Base-by-base conservation (phyloP, 2,888 invertebrate species). In the Chymomyza caudatula region DNA sequence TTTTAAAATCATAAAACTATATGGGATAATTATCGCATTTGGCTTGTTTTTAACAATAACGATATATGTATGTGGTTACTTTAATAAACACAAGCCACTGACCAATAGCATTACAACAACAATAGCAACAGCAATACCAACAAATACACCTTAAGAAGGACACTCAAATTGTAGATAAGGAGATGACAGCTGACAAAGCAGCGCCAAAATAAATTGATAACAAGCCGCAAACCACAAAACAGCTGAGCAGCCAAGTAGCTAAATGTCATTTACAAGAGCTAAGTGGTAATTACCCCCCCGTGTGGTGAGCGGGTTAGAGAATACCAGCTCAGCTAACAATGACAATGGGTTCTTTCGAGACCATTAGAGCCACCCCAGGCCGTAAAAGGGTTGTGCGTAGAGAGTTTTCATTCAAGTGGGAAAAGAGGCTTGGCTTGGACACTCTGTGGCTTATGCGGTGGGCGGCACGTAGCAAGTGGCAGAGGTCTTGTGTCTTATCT, bases 391-490 rank as follows among this genome's bases (percentile, higher is more conserved):
- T 6, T 6, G 4, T 37, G 37, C 37, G 37, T n/a, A 37, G 11
- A 37, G 44, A 47, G 44, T 47, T 47, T 17, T 3, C 51, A 11
- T 20, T 51, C 13, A 20, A 37, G 11, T 8, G 8, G 29, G 29
- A 37, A 19, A 53, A 53, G 53, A 23, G 25, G 53, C 53, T 20
- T 25, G 25, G 25, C 53, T 11, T 29, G 22, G 55, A 13, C 42
- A 13, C 8, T 19, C n/a, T 17, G 53, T 8, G 52, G 64, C 37
- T 52, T 60, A 81, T 82, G 79, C 70, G 63, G 68, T 56, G 60
- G 74, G 83, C 67, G 63, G 64, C 83, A 82, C 71, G 85, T 82
- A 79, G 54, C 44, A 56, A 60, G 62, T 62, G 53, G 53, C 55
- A 60, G 49, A 8, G 52, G 69, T 42, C 58, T 54, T 63, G 69